Percentiles rank a stretch among this genome's conserved stretches.
These are phyloP conservation scores for Stomatorhinus ivindoensis DNA, from an alignment of 2,113 vertebrate species.

Conservation along the genomic window DNA sequence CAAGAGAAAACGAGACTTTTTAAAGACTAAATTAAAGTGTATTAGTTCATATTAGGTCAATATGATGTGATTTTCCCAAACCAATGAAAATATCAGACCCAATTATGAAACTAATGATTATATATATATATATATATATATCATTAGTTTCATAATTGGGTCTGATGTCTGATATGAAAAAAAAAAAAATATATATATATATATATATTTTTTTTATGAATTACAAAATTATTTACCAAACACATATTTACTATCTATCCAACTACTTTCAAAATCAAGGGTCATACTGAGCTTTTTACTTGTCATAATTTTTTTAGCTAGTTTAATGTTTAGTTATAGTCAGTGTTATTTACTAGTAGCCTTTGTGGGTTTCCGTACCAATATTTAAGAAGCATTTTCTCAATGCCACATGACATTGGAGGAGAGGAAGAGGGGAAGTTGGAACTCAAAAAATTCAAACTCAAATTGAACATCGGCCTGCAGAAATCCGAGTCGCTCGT, in stretches of 20 bases:
- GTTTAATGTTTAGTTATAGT: background rate
- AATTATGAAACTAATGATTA: background rate
- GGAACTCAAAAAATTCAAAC: background rate
- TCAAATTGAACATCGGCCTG: constrained; percentile 54
- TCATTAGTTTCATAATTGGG: too few species aligned
- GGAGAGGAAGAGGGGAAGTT: background rate
- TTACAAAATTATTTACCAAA: background rate
- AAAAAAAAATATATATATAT: too few species aligned
- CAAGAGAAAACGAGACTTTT: background rate
- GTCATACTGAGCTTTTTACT: background rate
- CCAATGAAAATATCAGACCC: background rate
- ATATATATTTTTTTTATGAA: background rate
- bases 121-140: too few species aligned
- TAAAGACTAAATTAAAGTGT: background rate
- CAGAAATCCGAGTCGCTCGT: constrained; percentile 81
- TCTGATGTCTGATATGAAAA: too few species aligned
- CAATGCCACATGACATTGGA: background rate
- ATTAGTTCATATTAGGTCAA: background rate
- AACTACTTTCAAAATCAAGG: background rate
- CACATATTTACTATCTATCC: background rate
- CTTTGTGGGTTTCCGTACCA: background rate
- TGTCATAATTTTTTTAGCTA: background rate
- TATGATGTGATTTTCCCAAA: background rate
- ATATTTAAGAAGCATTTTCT: background rate
- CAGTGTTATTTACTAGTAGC: background rate